Evolutionary conservation across 1,140 invertebrate species (phyloP), one percentile per base, ranked within the genome.

Genomic region (Orius laevigatus): DNA sequence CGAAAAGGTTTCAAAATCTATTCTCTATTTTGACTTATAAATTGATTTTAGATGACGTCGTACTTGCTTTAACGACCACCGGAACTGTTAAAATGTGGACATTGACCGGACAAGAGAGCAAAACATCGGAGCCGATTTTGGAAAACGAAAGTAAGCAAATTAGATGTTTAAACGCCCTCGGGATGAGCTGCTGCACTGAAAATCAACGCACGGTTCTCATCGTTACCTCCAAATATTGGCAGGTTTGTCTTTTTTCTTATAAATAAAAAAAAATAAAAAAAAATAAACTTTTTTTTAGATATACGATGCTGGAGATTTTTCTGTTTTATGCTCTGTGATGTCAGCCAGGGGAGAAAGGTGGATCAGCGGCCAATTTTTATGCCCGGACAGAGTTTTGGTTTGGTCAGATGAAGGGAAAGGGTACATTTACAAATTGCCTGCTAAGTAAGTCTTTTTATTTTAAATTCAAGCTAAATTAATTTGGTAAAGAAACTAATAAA

Each of bases 41-140:
- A n/a, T 40, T 14, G 48, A 64, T 66, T 68, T 56, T 81, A 79
- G 91, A 96, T 69, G 94, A 98, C 67, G 91, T 98, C 5, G 84
- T 98, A 4, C 69, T 98, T 56, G 95, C 89, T 12, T 75, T 98
- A 39, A 94, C 93, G 8, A 92, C 93, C 33, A 91, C 91, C 10
- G 95, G 95, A 31, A 91, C 88, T 42, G 89, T 98, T 4, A 98
- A 98, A 70, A 86, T 98, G 0, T 98, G 95, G 95, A 95, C 91
- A 0, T 68, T 98, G 2, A 70, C 80, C 32, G 88, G 88, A 4
- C 77, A 82, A 51, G 92, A 97, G 62, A 6, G 12, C 5, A 87
- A 84, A 58, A 79, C 83, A 56, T 78, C 78, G 8, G 80, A 90
- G 59, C 81, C 86, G 1, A 76, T 97, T 31, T 93, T 88, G 62